These are phyloP conservation scores for Hormiphora californensis DNA, from an alignment of 37 sponge, comb jelly and placozoan genomes.

Conservation along the genomic window DNA sequence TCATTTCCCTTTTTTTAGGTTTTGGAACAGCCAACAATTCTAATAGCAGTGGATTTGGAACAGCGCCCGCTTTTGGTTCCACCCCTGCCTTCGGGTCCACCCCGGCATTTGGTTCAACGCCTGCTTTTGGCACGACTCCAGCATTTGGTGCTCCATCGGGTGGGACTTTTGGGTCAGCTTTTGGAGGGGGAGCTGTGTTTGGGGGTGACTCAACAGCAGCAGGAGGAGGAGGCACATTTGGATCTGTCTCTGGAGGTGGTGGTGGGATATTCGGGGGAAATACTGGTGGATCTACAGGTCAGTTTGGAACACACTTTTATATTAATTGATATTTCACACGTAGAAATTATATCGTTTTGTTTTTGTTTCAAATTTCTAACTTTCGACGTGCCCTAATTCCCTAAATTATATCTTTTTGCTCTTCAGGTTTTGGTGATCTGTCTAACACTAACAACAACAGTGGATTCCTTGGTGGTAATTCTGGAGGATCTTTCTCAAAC, in stretches of 20 bases:
- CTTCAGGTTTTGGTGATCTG: slow-evolving; percentile 22
- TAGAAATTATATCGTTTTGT: too few species aligned
- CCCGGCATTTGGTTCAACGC: slow-evolving; percentile 7
- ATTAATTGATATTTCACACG: too few species aligned
- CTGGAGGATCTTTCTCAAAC: too few species aligned
- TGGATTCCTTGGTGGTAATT: neutral
- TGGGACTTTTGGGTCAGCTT: too few species aligned
- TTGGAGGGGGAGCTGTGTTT: slow-evolving; percentile 10
- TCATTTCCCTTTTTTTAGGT: neutral
- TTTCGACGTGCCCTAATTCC: too few species aligned
- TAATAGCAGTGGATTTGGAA: neutral
- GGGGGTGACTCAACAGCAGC: neutral
- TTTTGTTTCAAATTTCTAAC: too few species aligned
- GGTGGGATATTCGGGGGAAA: slow-evolving; percentile 8
- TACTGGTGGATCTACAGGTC: too few species aligned
- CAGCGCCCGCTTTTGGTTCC: slow-evolving; percentile 15
- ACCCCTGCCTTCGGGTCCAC: slow-evolving; percentile 26
- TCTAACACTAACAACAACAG: neutral
- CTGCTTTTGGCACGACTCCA: slow-evolving; percentile 19
- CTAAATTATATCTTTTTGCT: too few species aligned
- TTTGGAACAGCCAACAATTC: neutral
- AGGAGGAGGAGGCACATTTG: neutral
- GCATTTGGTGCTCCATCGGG: too few species aligned
- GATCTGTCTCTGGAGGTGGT: neutral
- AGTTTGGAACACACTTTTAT: too few species aligned